Base-by-base conservation (phyloP, 1,140 invertebrate species). In the Aphaenogaster ashmeadi region DNA sequence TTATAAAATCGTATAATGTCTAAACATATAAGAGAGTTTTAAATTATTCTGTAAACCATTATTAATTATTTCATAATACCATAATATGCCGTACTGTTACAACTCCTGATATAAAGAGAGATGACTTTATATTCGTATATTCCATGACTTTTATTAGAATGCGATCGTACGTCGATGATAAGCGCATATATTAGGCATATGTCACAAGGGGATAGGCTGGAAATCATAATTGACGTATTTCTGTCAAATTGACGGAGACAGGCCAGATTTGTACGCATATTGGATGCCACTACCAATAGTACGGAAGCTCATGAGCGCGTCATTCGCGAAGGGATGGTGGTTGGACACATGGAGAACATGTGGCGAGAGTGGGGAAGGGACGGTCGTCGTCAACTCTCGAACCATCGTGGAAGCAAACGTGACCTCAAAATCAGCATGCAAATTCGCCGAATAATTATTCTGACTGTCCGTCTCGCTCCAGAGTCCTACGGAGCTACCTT, bases 401-500 rank as follows among this genome's bases (percentile, higher is more conserved):
- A 88, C 67, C 86, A 90, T 60, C 86, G 80, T 86, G 77, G 92
- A 54, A 87, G 87, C 66, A 91, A 94, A 93, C 92, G 92, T 91
- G 93, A 94, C 94, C 94, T 93, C 94, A 93, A 94, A 95, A 95
- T 95, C 93, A 94, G 91, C 90, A 95, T 95, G 94, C 93, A 94
- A 94, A 95, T 95, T 94, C 89, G 87, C 52, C 78, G 93, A 93
- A 94, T 94, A 95, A 95, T 95, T 95, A 95, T 95, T 95, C 93
- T 87, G 93, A 92, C 89, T 93, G 94, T 89, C 91, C 81, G 89
- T 91, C 90, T 81, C 89, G 87, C 58, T 47, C 87, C 71, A 75
- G 85, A 86, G 86, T 75, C 33, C 56, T 86, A 88, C 80, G 85
- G 87, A 88, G 90, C 79, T 88, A 69, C 75, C 78, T 84, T 90